Evolutionary conservation across 2,888 invertebrate species (phyloP).

Genomic region (Pocota personata): DNA sequence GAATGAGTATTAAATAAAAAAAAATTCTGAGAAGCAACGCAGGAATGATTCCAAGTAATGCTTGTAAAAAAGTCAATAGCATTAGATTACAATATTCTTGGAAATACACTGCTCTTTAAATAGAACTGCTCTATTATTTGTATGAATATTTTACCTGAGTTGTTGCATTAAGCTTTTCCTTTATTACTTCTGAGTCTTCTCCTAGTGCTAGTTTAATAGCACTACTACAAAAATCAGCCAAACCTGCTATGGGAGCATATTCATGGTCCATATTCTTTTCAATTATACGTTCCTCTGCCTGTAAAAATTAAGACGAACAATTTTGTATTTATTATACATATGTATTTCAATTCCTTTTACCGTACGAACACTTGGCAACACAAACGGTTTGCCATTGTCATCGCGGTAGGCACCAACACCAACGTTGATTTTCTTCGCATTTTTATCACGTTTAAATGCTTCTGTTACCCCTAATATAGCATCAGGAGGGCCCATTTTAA

Average conservation of each 20-base stretch:
- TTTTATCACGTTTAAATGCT: constrained; percentile 94
- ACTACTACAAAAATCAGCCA: constrained; percentile 91
- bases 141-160: constrained; percentile 86
- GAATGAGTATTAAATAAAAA: no score
- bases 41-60: no score
- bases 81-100: no score
- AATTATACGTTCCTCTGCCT: constrained; percentile 92
- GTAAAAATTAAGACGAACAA: not conserved
- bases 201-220: constrained; percentile 95
- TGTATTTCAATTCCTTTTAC: constrained; percentile 81
- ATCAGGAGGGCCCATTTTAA: constrained; percentile 98
- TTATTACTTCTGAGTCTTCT: constrained; percentile 87
- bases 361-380: constrained; percentile 93
- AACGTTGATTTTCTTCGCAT: constrained; percentile 97
- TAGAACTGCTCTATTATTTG: no score
- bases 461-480: constrained; percentile 98
- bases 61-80: no score
- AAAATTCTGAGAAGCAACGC: no score
- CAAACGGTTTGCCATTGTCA: constrained; percentile 97
- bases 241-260: constrained; percentile 96
- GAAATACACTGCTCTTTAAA: no score
- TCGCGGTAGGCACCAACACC: constrained; percentile 98
- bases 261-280: constrained; percentile 93
- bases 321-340: not conserved
- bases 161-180: constrained; percentile 88